Percentiles rank a stretch among this genome's conserved stretches.
These are phyloP conservation scores for Coryphaenoides rupestris DNA, from an alignment of 2,113 vertebrate genomes.

Conservation along the genomic window DNA sequence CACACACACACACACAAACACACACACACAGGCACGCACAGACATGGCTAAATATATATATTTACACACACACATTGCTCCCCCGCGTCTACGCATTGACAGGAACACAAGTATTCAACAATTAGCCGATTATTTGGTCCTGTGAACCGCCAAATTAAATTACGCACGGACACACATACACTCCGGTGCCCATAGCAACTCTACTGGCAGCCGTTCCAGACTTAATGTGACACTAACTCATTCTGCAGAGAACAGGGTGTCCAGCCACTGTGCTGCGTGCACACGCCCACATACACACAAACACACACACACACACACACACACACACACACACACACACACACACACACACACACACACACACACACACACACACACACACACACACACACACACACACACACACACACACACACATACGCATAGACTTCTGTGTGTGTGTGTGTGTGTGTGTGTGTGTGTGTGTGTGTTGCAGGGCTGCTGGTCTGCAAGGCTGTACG, in stretches of 20 bases:
- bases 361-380: constrained; percentile 22
- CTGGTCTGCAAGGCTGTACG: constrained; percentile 35
- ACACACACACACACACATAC: too few species aligned
- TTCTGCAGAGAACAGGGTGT: constrained; percentile 66
- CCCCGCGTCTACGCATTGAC: constrained; percentile 47
- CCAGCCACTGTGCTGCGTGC: constrained; percentile 21
- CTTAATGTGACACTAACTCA: constrained; percentile 74
- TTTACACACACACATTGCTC: constrained; percentile 13
- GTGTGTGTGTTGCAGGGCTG: constrained; percentile 42
- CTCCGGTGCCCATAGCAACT: constrained; percentile 68
- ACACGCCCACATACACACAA: constrained; percentile 9
- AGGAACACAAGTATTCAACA: constrained; percentile 65
- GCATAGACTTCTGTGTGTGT: constrained; percentile 10
- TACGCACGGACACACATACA: constrained; percentile 55
- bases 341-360: constrained; percentile 6
- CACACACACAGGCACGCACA: constrained; percentile 3
- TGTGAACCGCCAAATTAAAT: constrained; percentile 71
- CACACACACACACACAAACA: constrained; percentile 10
- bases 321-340: constrained; percentile 18
- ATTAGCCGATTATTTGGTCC: constrained; percentile 70
- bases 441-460: constrained; percentile 24
- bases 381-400: constrained; percentile 15
- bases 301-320: constrained; percentile 22
- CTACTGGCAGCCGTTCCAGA: constrained; percentile 53
- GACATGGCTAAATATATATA: constrained; percentile 25